phyloP scores from a whole-genome alignment of 2,797 vertebrate species.

The Rhynchonycteris naso region DNA sequence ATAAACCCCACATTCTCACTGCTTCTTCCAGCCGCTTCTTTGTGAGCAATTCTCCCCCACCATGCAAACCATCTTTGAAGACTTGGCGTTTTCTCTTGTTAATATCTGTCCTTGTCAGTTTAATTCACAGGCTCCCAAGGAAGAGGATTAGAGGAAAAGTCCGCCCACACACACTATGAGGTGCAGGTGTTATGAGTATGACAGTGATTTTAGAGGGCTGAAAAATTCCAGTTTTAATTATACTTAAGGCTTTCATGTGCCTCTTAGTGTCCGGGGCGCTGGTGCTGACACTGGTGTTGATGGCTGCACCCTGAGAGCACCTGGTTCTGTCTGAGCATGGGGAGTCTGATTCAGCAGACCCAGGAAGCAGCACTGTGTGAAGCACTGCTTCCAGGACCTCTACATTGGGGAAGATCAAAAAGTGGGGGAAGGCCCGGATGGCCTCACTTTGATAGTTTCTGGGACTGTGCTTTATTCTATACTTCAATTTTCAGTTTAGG shows the following conservation, averaged over 20 bases:
- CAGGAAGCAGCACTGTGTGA: background rate
- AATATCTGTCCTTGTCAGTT: background rate
- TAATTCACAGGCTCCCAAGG: background rate
- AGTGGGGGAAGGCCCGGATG: rapidly evolving
- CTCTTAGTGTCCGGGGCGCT: background rate
- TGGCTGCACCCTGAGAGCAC: background rate
- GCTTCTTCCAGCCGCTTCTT: background rate
- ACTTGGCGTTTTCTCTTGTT: background rate
- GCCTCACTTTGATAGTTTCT: background rate
- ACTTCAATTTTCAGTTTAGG: background rate
- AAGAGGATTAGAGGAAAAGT: background rate
- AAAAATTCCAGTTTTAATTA: background rate
- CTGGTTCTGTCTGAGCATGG: background rate
- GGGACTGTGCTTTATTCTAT: background rate
- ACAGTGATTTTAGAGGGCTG: background rate
- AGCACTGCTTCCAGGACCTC: background rate
- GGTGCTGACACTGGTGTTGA: background rate
- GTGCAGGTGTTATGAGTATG: background rate
- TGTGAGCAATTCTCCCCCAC: background rate
- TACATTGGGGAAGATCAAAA: background rate
- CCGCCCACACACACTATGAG: background rate
- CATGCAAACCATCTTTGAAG: background rate
- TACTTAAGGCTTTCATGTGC: background rate
- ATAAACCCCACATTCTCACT: background rate
- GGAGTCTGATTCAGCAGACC: background rate